These are phyloP conservation scores for Corythucha ciliata DNA, from an alignment of 2,888 invertebrate genomes.

Conservation along the genomic window DNA sequence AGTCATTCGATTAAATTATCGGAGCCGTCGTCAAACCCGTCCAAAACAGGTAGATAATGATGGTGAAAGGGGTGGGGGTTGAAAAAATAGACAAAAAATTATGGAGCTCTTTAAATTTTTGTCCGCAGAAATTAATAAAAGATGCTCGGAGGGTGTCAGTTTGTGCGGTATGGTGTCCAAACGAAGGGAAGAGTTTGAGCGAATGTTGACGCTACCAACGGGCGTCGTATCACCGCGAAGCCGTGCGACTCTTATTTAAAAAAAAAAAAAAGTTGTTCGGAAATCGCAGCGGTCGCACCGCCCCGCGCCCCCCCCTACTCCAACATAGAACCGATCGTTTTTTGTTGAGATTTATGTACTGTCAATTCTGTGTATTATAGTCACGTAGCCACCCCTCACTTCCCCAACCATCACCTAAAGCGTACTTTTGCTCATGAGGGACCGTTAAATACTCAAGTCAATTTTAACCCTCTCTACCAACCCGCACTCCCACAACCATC, in stretches of 20 bases:
- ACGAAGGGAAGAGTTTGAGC: slow-evolving; percentile 30
- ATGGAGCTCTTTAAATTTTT: not conserved
- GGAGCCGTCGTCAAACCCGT: slow-evolving; percentile 33
- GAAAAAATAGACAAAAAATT: not conserved
- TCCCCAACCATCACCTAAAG: no score
- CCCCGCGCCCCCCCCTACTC: no score
- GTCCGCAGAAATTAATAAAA: slow-evolving; percentile 5
- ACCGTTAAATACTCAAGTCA: no score
- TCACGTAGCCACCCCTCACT: no score
- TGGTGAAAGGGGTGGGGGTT: not conserved
- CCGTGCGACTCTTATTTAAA: slow-evolving; percentile 28
- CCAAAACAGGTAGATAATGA: slow-evolving; percentile 31
- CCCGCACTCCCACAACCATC: no score
- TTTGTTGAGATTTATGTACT: no score
- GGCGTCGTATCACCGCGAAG: slow-evolving; percentile 21
- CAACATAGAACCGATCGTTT: no score
- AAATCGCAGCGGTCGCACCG: no score
- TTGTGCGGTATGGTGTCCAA: slow-evolving; percentile 32
- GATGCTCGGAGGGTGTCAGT: slow-evolving; percentile 21
- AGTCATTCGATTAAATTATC: slow-evolving; percentile 6
- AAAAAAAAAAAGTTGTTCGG: no score
- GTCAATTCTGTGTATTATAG: no score
- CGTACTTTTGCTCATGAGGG: no score
- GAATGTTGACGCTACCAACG: slow-evolving; percentile 26
- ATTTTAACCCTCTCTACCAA: no score